Conservation (phyloP, 2,888 invertebrate species). For the Papilio demoleus region DNA sequence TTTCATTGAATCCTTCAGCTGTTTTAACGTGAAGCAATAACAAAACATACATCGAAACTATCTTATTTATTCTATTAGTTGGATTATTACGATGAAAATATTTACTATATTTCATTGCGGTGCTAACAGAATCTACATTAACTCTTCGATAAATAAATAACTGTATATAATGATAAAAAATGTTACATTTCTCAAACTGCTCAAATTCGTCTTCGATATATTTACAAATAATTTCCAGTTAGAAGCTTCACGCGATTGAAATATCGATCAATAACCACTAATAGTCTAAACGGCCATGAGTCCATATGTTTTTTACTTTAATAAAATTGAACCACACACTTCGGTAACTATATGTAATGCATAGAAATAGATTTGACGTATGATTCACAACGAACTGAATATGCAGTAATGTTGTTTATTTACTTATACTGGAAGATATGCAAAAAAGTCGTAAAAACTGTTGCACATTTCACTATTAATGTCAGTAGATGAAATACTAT, state of each 20-base stretch:
- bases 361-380: slow-evolving; percentile 29
- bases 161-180: not conserved
- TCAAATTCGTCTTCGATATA: too few relatives aligned
- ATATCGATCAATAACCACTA: slow-evolving; percentile 16
- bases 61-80: too few relatives aligned
- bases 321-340: slow-evolving; percentile 6
- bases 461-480: not conserved
- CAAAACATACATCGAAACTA: too few relatives aligned
- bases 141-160: not conserved
- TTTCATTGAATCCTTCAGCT: too few relatives aligned
- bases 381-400: slow-evolving; percentile 9
- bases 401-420: slow-evolving; percentile 18
- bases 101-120: not conserved
- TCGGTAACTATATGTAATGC: not conserved
- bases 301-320: not conserved
- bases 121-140: not conserved
- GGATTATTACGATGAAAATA: slow-evolving; percentile 12
- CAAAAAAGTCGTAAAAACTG: not conserved
- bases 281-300: slow-evolving; percentile 1
- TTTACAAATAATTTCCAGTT: slow-evolving; percentile 7
- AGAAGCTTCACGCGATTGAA: not conserved
- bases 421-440: not conserved
- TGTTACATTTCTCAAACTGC: too few relatives aligned
- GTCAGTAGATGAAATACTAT: not conserved
- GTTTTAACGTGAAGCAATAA: too few relatives aligned